phyloP scores from a whole-genome alignment of 2,797 vertebrate species.

The Masticophis lateralis region DNA sequence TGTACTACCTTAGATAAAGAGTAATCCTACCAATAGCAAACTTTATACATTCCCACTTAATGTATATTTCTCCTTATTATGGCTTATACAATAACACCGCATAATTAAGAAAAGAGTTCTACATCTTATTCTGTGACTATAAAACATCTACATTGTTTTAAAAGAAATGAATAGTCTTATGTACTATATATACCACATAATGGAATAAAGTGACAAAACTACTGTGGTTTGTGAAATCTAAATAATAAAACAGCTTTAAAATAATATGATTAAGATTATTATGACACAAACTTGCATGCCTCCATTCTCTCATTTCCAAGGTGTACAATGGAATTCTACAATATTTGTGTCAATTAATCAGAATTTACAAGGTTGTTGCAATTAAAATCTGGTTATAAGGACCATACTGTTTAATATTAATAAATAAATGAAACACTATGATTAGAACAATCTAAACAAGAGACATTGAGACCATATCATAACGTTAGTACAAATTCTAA shows the following conservation, averaged over 20 bases:
- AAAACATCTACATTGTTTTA: background rate
- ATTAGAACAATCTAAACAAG: background rate
- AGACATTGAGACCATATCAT: background rate
- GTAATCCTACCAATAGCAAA: background rate
- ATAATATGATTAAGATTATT: background rate
- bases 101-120: background rate
- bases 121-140: background rate
- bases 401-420: background rate
- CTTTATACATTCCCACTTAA: background rate
- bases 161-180: background rate
- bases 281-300: background rate
- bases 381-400: background rate
- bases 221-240: background rate
- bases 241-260: background rate
- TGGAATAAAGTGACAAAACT: background rate
- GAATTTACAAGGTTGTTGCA: background rate
- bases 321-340: background rate
- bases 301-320: background rate
- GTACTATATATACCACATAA: background rate
- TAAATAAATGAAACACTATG: background rate
- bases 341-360: constrained; percentile 12
- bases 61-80: background rate
- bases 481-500: background rate
- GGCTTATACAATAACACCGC: background rate
- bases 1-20: background rate